A percentile compares a stretch with the other conserved stretches of the same genome.
phyloP scores from a whole-genome alignment of 1,140 invertebrate species.

The Oncopodura yosiiana region DNA sequence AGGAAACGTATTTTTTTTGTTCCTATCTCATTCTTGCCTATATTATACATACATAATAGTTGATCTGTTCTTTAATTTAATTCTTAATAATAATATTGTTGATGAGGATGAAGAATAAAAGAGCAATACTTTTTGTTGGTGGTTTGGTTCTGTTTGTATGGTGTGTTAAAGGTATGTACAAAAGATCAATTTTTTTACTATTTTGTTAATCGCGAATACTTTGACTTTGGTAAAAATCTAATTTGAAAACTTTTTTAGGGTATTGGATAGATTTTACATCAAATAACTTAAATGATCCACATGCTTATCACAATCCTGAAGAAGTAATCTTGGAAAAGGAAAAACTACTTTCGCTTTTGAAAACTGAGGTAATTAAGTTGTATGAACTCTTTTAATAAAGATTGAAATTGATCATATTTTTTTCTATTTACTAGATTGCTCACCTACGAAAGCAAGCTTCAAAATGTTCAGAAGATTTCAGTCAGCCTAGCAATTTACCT shows the following conservation, averaged over 20 bases:
- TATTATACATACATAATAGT: no score
- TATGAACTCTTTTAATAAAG: no score
- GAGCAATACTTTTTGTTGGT: not conserved
- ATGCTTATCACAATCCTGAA: no score
- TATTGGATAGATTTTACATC: not conserved
- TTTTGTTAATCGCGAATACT: no score
- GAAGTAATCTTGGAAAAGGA: not conserved
- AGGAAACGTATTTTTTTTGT: no score
- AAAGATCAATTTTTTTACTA: no score
- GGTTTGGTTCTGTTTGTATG: slow-evolving; percentile 17
- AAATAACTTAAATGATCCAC: not conserved
- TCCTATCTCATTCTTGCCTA: no score
- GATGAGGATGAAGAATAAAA: slow-evolving; percentile 16
- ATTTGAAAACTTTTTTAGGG: not conserved
- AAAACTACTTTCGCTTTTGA: not conserved
- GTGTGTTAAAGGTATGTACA: slow-evolving; percentile 27
- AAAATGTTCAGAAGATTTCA: no score
- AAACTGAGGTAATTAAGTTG: not conserved
- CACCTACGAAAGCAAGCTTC: not conserved
- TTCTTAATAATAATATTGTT: no score
- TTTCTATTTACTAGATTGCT: not conserved
- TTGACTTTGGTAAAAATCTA: no score
- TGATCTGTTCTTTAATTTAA: no score
- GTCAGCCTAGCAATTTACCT: slow-evolving; percentile 38
- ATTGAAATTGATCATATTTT: no score